phyloP scores from a whole-genome alignment of 2,888 invertebrate genomes.

The Acronicta leporina region DNA sequence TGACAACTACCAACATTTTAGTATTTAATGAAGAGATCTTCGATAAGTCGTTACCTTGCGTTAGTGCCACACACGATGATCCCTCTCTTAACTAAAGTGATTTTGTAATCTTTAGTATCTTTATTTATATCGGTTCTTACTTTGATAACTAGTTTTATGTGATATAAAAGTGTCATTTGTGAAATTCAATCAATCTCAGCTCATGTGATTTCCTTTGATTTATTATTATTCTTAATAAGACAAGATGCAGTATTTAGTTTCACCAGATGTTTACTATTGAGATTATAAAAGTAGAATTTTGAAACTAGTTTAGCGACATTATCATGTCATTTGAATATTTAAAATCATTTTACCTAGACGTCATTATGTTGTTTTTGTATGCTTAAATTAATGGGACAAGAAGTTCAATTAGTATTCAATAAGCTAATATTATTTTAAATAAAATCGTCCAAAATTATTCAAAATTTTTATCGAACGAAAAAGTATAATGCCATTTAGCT shows the following conservation, averaged over 20 bases:
- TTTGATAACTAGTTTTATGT: slow-evolving; percentile 53
- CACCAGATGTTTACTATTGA: slow-evolving; percentile 2
- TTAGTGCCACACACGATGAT: slow-evolving; percentile 72
- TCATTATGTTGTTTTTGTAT: no score
- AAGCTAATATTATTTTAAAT: no score
- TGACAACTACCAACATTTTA: slow-evolving; percentile 66
- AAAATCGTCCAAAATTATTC: background rate
- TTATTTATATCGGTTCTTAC: slow-evolving; percentile 47
- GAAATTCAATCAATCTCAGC: slow-evolving; percentile 48
- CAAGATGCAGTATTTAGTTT: background rate
- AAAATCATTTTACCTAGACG: background rate
- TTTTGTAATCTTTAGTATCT: slow-evolving; percentile 53
- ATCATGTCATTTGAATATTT: background rate
- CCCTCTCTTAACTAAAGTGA: slow-evolving; percentile 50
- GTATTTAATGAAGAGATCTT: slow-evolving; percentile 74
- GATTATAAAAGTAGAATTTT: background rate
- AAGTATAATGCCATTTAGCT: background rate
- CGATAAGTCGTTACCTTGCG: slow-evolving; percentile 67
- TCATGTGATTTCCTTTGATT: slow-evolving; percentile 20
- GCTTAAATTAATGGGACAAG: no score
- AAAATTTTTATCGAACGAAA: no score
- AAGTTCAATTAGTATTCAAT: no score
- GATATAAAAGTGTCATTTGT: slow-evolving; percentile 50
- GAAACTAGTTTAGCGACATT: background rate
- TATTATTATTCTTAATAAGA: slow-evolving; percentile 14